phyloP scores from a whole-genome alignment of 2,113 vertebrate genomes.

The Pollimyrus isidori region DNA sequence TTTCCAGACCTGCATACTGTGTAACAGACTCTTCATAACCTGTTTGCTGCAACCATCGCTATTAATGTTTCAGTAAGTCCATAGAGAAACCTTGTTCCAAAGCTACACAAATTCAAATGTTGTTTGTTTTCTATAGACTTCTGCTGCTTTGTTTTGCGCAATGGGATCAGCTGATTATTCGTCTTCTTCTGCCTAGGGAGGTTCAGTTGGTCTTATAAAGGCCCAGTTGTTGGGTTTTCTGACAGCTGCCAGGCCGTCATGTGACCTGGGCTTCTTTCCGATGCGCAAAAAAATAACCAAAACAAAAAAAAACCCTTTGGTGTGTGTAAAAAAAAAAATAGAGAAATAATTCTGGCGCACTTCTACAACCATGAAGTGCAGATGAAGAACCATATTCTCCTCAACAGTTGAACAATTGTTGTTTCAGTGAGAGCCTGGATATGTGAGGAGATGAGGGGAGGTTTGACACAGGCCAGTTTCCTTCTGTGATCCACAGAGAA shows the following conservation, averaged over 20 bases:
- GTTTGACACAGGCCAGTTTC: not conserved
- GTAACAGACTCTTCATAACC: not conserved
- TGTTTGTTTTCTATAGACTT: not conserved
- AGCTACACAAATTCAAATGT: not conserved
- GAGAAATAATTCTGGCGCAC: not conserved
- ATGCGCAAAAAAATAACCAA: not conserved
- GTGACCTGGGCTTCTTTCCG: not conserved
- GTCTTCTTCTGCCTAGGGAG: not conserved
- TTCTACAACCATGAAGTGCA: not conserved
- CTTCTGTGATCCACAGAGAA: not conserved
- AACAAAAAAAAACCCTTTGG: not conserved
- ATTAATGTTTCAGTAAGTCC: not conserved
- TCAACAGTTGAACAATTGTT: not conserved
- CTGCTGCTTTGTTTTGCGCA: not conserved
- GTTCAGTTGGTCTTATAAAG: not conserved
- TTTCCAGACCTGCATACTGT: not conserved
- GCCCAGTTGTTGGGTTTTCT: not conserved
- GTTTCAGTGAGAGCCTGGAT: not conserved
- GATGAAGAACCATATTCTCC: not conserved
- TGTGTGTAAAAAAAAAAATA: not conserved
- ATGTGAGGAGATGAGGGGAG: not conserved
- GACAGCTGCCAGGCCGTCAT: not conserved
- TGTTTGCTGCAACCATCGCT: not conserved
- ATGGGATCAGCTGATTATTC: constrained; percentile 15
- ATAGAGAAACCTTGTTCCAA: not conserved